Conservation (phyloP, 1,140 invertebrate species). For the Euschistus heros region DNA sequence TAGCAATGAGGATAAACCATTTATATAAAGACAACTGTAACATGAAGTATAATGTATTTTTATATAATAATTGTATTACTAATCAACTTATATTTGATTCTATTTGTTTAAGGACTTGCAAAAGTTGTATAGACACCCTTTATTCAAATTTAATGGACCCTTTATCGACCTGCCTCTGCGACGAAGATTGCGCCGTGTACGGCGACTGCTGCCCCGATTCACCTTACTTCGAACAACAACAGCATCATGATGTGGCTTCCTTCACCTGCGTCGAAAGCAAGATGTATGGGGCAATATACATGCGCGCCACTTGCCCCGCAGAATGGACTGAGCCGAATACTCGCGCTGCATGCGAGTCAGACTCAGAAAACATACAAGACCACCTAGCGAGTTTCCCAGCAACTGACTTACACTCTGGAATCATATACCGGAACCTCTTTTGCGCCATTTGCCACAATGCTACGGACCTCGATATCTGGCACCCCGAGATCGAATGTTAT, state of each 20-base stretch:
- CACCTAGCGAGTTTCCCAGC: conserved; percentile 39
- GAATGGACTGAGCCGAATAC: conserved; percentile 34
- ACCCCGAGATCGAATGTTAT: conserved; percentile 37
- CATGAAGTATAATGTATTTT: too few relatives aligned
- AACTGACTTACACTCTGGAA: conserved; percentile 35
- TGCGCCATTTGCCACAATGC: conserved; percentile 46
- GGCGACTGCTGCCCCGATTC: conserved; percentile 45
- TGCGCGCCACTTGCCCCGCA: conserved; percentile 37
- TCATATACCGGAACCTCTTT: conserved; percentile 45
- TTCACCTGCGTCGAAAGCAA: conserved; percentile 37
- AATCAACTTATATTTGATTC: too few relatives aligned
- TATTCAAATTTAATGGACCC: too few relatives aligned
- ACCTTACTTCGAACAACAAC: conserved; percentile 30
- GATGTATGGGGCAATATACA: conserved; percentile 40
- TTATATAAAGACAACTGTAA: too few relatives aligned
- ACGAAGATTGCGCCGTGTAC: conserved; percentile 37
- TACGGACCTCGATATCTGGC: conserved; percentile 35
- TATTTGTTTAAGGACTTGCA: conserved; percentile 27
- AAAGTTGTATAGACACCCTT: too few relatives aligned
- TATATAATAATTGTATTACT: too few relatives aligned
- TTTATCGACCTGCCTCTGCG: conserved; percentile 44
- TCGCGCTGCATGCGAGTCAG: conserved; percentile 26
- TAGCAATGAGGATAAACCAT: too few relatives aligned
- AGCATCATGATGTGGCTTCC: conserved; percentile 30
- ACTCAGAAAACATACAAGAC: conserved; percentile 33